Evolutionary conservation across 2,113 vertebrate genomes (phyloP).

Genomic region (Guaruba guarouba): DNA sequence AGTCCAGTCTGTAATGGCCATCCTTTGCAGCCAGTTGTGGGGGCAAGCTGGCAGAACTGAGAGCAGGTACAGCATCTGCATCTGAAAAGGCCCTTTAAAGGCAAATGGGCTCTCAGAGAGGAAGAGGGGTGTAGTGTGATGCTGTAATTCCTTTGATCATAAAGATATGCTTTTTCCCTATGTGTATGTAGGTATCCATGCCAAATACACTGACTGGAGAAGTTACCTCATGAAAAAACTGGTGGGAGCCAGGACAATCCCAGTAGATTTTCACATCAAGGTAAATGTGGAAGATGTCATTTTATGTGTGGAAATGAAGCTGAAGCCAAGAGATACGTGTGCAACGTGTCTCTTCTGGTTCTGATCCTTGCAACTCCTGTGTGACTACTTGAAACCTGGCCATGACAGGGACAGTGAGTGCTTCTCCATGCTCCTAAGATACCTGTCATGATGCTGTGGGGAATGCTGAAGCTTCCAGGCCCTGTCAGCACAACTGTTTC

Average conservation of each 20-base stretch:
- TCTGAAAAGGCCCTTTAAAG: background rate
- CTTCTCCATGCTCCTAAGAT: background rate
- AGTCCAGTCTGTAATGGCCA: background rate
- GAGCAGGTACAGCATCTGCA: background rate
- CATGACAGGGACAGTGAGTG: background rate
- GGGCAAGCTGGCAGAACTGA: background rate
- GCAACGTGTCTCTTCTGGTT: background rate
- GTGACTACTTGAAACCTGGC: background rate
- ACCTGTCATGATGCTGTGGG: background rate
- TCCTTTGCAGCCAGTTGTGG: background rate
- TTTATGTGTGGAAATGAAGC: background rate
- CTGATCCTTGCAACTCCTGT: background rate
- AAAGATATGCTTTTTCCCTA: background rate
- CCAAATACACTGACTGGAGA: slow-evolving; percentile 87
- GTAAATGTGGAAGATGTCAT: slow-evolving; percentile 64
- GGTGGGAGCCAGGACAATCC: slow-evolving; percentile 88
- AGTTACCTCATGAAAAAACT: slow-evolving; percentile 90
- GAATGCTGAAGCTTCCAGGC: background rate
- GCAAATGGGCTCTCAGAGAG: background rate
- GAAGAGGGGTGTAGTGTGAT: background rate
- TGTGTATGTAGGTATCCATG: slow-evolving; percentile 71
- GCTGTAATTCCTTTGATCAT: background rate
- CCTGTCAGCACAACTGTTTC: background rate
- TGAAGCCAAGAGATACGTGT: background rate
- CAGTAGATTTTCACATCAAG: slow-evolving; percentile 93